Percentiles rank a stretch among this genome's conserved stretches.
Conservation (phyloP, 2,113 vertebrate species). For the Podarcis muralis region DNA sequence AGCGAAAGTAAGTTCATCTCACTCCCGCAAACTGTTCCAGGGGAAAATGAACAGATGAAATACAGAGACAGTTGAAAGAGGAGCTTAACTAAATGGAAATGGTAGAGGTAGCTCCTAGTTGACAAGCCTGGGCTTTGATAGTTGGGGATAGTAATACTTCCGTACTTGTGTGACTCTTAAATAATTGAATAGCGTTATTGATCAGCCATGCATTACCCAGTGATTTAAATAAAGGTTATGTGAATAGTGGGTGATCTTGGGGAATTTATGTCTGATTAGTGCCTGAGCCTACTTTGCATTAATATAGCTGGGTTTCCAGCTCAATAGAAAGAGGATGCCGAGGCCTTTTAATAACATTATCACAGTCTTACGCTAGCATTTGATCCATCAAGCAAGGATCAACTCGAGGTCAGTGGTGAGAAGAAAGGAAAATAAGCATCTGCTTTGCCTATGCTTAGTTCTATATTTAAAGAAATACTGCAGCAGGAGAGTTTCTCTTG, state of each 20-base stretch:
- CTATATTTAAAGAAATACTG: neutral
- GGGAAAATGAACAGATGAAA: slow-evolving; percentile 43
- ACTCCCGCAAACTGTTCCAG: slow-evolving; percentile 22
- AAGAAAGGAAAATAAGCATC: neutral
- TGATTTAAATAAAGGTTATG: neutral
- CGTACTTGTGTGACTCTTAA: neutral
- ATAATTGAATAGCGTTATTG: neutral
- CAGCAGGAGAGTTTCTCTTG: neutral
- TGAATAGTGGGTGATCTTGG: neutral
- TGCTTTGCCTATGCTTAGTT: neutral
- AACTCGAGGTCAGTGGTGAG: neutral
- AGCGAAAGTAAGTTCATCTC: slow-evolving; percentile 7
- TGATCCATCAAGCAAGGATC: neutral
- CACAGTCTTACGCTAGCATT: rapidly evolving
- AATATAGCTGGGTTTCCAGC: rapidly evolving
- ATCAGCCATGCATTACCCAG: neutral
- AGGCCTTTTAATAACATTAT: rapidly evolving
- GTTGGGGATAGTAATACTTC: neutral
- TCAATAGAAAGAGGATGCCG: rapidly evolving
- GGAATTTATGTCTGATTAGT: neutral
- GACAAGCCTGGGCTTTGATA: neutral
- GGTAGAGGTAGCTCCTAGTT: slow-evolving; percentile 19
- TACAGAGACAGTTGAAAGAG: slow-evolving; percentile 33
- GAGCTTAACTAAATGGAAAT: slow-evolving; percentile 18
- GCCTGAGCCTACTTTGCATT: rapidly evolving